Conservation (phyloP, 2,113 vertebrate species). For the Dissostichus mawsoni region DNA sequence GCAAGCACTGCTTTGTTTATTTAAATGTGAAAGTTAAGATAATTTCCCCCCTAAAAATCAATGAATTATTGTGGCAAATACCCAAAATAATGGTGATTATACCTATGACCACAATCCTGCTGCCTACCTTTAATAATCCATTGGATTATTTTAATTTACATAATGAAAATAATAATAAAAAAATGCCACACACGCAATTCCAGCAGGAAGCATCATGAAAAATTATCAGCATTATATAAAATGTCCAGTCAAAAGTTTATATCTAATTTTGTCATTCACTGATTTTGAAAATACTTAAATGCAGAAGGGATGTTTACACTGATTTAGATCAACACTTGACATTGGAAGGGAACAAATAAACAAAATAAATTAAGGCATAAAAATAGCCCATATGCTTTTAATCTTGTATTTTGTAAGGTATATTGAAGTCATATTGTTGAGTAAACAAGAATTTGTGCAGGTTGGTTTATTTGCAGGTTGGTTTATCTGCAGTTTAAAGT, state of each 20-base stretch:
- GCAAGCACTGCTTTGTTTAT: too few relatives aligned
- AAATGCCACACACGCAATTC: background rate
- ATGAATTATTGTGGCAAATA: too few relatives aligned
- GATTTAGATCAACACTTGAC: background rate
- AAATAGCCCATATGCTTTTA: background rate
- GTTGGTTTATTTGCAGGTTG: background rate
- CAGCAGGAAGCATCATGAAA: background rate
- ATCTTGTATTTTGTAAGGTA: background rate
- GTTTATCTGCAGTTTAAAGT: constrained; percentile 10
- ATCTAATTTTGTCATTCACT: background rate
- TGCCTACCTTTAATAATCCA: background rate
- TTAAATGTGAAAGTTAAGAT: too few relatives aligned
- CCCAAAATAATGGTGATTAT: too few relatives aligned
- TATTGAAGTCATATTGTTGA: background rate
- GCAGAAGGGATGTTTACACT: background rate
- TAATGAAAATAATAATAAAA: background rate
- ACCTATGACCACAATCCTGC: too few relatives aligned
- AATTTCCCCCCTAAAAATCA: too few relatives aligned
- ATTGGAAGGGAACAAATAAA: background rate
- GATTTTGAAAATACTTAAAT: background rate
- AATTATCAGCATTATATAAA: background rate
- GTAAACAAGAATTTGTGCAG: background rate
- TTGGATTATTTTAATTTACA: background rate
- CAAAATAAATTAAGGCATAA: background rate
- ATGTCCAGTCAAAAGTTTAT: background rate